Conservation (phyloP, 2,797 vertebrate genomes). For the Serranus cabrilla region DNA sequence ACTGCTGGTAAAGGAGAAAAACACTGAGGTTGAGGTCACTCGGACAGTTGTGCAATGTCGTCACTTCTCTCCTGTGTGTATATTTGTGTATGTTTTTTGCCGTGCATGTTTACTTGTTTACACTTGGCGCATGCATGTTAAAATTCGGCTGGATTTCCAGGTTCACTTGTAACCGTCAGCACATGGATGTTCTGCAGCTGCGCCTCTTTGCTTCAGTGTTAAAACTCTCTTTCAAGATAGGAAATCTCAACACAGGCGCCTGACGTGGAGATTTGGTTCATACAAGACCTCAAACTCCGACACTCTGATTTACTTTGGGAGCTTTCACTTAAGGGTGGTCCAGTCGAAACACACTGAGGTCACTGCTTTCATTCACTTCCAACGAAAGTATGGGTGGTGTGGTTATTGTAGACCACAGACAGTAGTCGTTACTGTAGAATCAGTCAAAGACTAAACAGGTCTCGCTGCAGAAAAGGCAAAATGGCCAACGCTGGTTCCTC, state of each 20-base stretch:
- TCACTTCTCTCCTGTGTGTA: slow-evolving; percentile 33
- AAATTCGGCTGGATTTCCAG: slow-evolving; percentile 50
- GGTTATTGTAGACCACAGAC: slow-evolving; percentile 74
- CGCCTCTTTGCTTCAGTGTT: not conserved
- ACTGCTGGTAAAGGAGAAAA: slow-evolving; percentile 63
- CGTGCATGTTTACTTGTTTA: slow-evolving; percentile 44
- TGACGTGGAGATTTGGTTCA: slow-evolving; percentile 36
- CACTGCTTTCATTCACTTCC: slow-evolving; percentile 75
- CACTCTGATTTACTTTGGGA: slow-evolving; percentile 57
- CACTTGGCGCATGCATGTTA: slow-evolving; percentile 59
- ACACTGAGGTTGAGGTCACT: slow-evolving; percentile 57
- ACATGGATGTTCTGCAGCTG: slow-evolving; percentile 67
- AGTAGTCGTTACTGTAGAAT: slow-evolving; percentile 72
- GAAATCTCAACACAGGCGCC: slow-evolving; percentile 41
- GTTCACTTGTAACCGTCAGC: slow-evolving; percentile 60
- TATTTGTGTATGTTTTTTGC: not conserved
- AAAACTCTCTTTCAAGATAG: slow-evolving; percentile 33
- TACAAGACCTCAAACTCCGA: slow-evolving; percentile 27
- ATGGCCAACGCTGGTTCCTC: slow-evolving; percentile 48
- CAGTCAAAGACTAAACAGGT: slow-evolving; percentile 62
- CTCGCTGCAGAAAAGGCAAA: slow-evolving; percentile 55
- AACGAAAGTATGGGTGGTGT: slow-evolving; percentile 73
- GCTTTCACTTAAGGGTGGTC: slow-evolving; percentile 70
- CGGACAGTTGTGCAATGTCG: slow-evolving; percentile 33
- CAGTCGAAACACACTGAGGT: slow-evolving; percentile 54